phyloP scores from a whole-genome alignment of 30 jellyfish, hydroid and myxozoan species.

The Aurelia coerulea region DNA sequence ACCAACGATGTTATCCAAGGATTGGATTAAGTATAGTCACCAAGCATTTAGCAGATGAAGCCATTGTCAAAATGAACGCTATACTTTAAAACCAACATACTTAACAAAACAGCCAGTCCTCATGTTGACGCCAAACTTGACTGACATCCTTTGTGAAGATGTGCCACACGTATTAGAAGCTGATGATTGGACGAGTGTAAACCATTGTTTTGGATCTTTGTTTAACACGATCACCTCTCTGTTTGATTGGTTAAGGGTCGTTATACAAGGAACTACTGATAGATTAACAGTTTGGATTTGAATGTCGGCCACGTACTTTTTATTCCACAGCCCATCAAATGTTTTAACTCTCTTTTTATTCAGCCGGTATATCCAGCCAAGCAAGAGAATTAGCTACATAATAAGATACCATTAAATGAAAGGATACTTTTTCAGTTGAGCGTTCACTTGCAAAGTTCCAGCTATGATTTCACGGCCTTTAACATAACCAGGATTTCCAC shows the following conservation, averaged over 20 bases:
- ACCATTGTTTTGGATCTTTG: constrained; percentile 73
- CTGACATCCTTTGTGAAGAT: constrained; percentile 64
- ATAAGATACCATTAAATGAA: background rate
- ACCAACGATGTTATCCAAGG: no score
- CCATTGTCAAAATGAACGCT: no score
- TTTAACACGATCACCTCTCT: constrained; percentile 73
- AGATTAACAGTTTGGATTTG: no score
- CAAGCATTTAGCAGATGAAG: no score
- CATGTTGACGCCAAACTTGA: constrained; percentile 75
- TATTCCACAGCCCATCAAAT: no score
- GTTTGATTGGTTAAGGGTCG: constrained; percentile 16
- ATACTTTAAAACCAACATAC: constrained; percentile 27
- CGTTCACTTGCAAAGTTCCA: constrained; percentile 68
- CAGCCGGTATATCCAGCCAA: no score
- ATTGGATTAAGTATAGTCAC: no score
- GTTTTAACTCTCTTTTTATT: no score
- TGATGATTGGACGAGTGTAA: constrained; percentile 58
- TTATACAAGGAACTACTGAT: no score
- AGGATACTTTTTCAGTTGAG: constrained; percentile 72
- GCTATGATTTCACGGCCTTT: constrained; percentile 76
- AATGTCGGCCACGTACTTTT: no score
- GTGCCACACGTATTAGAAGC: constrained; percentile 70
- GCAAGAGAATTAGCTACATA: no score
- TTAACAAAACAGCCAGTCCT: constrained; percentile 84
- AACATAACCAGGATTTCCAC: constrained; percentile 99